Evolutionary conservation across 2,888 invertebrate species (phyloP), one percentile per base, ranked within the genome.

Genomic region (Cordilura impudica): DNA sequence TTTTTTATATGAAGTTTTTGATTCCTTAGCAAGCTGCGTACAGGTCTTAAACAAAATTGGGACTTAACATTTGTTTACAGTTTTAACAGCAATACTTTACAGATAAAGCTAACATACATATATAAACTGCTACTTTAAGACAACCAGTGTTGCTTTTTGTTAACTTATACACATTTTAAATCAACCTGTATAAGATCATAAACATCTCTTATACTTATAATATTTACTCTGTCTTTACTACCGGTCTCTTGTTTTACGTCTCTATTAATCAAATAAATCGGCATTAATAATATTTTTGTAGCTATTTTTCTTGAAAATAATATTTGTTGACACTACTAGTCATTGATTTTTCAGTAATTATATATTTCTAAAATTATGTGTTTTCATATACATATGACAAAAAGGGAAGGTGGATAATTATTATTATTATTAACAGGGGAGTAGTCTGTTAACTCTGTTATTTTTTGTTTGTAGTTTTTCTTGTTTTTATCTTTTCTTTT

Each of bases 271-370:
- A 47, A 47, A 45, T 58, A 12, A n/a, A 35, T 51, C 51, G 58
- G 18, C 60, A 58, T 60, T 70, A 60, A 29, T 35, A 23, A 26
- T 45, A 56, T 45, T 45, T 21, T 19, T 21, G 21, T 26, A 63
- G 19, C 47, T 70, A 47, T 60, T 69, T 60, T 49, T 10, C 8
- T 26, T 45, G 26, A 63, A 31, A 29, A 45, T 49, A 18, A 31
- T 26, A 29, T 18, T n/a, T 58, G 70, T 71, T 71, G 61, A 71
- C 53, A 60, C 21, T 56, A 72, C 65, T 72, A 72, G 63, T 65
- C 56, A 72, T 65, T 43, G 12, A 53, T 26, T 45, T 61, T 61
- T 61, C n/a, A n/a, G n/a, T 53, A 35, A 26, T 71, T 31, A 56
- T 23, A 60, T 45, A 47, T 67, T 56, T 43, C 35, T 26, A 60